These are phyloP conservation scores for Embiotoca jacksoni DNA, from an alignment of 2,113 vertebrate species.

Conservation along the genomic window DNA sequence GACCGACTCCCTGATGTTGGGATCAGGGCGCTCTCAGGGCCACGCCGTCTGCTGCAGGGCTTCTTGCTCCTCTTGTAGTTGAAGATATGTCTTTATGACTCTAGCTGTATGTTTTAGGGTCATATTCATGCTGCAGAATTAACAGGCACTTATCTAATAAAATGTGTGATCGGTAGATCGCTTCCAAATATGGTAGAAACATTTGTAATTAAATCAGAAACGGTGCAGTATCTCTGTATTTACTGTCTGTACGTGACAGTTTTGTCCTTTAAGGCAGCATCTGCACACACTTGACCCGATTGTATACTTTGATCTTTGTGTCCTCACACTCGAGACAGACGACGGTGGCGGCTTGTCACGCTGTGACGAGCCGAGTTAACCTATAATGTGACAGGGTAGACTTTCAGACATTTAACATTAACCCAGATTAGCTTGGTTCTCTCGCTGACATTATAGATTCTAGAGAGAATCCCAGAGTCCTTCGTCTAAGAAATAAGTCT, in stretches of 20 bases:
- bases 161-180: too few species aligned
- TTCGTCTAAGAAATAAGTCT: not conserved
- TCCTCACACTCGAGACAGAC: not conserved
- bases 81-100: not conserved
- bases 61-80: not conserved
- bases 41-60: not conserved
- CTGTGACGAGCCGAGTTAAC: conserved; percentile 4
- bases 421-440: not conserved
- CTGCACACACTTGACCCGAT: not conserved
- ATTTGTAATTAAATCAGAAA: not conserved
- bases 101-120: not conserved
- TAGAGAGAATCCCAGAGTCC: not conserved
- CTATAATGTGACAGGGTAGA: not conserved
- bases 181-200: too few species aligned
- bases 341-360: not conserved
- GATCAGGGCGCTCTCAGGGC: not conserved
- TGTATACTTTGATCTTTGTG: not conserved
- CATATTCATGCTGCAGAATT: not conserved
- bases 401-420: not conserved
- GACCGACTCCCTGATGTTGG: not conserved
- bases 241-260: not conserved
- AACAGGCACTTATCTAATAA: not conserved
- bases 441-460: not conserved
- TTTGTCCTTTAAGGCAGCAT: not conserved
- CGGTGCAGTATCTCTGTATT: not conserved